Conservation (phyloP, 2,113 vertebrate genomes). For the Myocastor coypus region DNA sequence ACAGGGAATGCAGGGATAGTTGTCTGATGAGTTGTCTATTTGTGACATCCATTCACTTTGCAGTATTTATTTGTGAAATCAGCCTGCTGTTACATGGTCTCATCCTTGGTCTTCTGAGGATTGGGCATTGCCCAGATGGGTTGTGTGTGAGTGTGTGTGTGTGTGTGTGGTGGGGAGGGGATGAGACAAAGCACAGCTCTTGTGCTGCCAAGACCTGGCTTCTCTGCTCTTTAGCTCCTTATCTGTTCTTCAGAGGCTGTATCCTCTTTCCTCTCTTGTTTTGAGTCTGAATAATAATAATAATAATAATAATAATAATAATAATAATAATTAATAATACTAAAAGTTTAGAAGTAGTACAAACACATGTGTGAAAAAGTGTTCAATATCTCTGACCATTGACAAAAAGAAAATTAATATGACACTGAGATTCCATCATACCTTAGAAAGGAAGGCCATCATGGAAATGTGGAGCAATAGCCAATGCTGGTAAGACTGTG, state of each 20-base stretch:
- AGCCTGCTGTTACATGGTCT: background rate
- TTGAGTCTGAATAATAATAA: slow-evolving; percentile 7
- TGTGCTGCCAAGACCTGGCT: background rate
- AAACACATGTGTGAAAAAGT: background rate
- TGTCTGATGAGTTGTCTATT: background rate
- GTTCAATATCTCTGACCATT: background rate
- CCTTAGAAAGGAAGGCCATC: background rate
- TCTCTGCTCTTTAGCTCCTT: background rate
- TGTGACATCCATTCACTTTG: background rate
- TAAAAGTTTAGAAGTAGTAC: background rate
- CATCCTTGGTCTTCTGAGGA: background rate
- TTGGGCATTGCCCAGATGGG: background rate
- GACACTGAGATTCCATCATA: background rate
- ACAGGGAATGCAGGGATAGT: background rate
- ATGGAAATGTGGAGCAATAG: background rate
- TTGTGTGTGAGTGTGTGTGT: background rate
- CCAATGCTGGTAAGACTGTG: background rate
- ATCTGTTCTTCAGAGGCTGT: background rate
- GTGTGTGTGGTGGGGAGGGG: background rate
- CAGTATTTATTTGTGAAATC: background rate
- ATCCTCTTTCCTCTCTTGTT: background rate
- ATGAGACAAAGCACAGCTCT: background rate
- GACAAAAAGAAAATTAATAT: background rate
- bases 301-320: background rate
- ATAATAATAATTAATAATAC: too few relatives aligned